Base-by-base conservation (phyloP, 2,113 vertebrate genomes). In the Cyprichromis sp. region DNA sequence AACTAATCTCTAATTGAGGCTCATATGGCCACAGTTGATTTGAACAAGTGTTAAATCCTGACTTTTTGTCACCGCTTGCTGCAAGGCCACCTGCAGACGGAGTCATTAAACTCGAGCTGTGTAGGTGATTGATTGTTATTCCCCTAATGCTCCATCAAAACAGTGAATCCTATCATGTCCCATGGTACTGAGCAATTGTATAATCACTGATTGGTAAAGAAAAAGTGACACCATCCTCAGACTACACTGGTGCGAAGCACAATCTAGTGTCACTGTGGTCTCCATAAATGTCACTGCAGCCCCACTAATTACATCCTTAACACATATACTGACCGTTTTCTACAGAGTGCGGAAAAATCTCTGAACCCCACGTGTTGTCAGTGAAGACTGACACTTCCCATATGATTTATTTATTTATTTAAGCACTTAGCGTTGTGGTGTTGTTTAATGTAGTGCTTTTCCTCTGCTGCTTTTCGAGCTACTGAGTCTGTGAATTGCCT, bases 201-300 rank as follows among this genome's bases (percentile, higher is more conserved):
- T 80, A 86, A 92, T 93, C 73, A 54, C 26, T 86, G 86, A 90
- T 90, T 89, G 79, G 76, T 88, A 31, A 81, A 81, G 13, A 52
- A 63, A 68, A 86, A 59, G 66, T 80, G 71, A 86, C 16, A 26
- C 11, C 31, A 66, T 90, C 57, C 19, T 59, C 82, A 26, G 84
- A 68, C 88, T 84, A 53, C 79, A 17, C 40, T 76, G 86, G 68
- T 80, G 68, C 83, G 57, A 90, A 83, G 68, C 81, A 84, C 84
- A 85, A 59, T 45, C 57, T 2, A 89, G 84, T 85, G 82, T 82
- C 73, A 42, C 57, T 57, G 81, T 76, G 57, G 79, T 80, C 81
- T 85, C 38, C 17, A 50, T 47, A 88, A 88, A 84, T 84, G 84
- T 78, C 85, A 76, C 52, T 50, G 78, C 80, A 73, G 17, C 17